Percentiles rank a stretch among this genome's conserved stretches.
phyloP scores from a whole-genome alignment of 2,113 vertebrate species.

The Riparia riparia region DNA sequence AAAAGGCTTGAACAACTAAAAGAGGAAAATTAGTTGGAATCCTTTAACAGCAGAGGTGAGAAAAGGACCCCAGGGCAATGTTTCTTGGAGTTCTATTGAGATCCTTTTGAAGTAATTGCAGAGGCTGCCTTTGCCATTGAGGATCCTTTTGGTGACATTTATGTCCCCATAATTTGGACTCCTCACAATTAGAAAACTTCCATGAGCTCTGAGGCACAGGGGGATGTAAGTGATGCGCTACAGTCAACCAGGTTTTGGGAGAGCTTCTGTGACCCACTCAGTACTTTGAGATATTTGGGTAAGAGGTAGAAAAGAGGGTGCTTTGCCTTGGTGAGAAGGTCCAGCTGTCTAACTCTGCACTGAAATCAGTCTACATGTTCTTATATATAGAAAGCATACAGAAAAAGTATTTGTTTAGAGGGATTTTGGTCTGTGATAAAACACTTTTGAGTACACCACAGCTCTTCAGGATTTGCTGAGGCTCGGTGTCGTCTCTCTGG shows the following conservation, averaged over 20 bases:
- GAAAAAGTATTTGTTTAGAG: background rate
- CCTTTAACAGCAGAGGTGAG: background rate
- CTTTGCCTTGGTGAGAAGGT: background rate
- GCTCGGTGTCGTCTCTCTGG: background rate
- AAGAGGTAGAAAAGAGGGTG: background rate
- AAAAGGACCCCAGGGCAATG: background rate
- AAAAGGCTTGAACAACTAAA: background rate
- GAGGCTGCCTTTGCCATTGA: background rate
- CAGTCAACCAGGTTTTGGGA: background rate
- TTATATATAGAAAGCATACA: background rate
- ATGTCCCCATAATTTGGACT: background rate
- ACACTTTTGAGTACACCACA: background rate
- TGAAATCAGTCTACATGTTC: background rate
- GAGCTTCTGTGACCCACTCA: background rate
- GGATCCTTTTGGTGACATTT: background rate
- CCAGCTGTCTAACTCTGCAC: background rate
- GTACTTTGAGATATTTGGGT: background rate
- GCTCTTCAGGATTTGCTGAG: background rate
- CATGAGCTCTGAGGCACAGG: background rate
- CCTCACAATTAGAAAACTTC: background rate
- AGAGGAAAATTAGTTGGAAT: background rate
- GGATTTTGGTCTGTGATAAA: background rate
- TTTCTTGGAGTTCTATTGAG: background rate
- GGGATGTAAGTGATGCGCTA: background rate
- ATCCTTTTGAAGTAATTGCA: background rate